Conservation (phyloP, 2,113 vertebrate species). For the Origma solitaria region DNA sequence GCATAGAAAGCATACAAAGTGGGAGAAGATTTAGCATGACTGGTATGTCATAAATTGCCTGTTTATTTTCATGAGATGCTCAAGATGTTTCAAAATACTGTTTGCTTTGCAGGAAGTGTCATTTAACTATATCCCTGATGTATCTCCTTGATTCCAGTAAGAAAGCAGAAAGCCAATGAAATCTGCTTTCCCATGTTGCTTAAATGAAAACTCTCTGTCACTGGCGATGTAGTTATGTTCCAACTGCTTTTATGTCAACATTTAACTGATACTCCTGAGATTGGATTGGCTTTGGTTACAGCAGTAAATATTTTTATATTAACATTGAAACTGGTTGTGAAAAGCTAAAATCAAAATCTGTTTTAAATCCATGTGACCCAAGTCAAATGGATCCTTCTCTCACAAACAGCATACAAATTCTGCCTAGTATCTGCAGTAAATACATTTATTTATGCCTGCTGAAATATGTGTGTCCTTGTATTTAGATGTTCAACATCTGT, state of each 20-base stretch:
- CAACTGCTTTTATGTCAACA: neutral
- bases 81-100: neutral
- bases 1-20: neutral
- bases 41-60: neutral
- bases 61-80: neutral
- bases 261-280: neutral
- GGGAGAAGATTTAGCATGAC: neutral
- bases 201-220: neutral
- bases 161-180: neutral
- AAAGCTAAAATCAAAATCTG: neutral
- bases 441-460: neutral
- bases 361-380: neutral
- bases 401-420: neutral
- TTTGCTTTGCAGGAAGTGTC: neutral
- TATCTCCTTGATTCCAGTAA: neutral
- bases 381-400: neutral
- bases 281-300: neutral
- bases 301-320: neutral
- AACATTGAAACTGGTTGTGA: neutral
- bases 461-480: neutral
- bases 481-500: neutral
- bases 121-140: neutral
- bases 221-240: neutral
- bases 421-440: neutral
- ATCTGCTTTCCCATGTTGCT: neutral